phyloP scores from a whole-genome alignment of 2,113 vertebrate genomes.

The Hippocampus barbouri region DNA sequence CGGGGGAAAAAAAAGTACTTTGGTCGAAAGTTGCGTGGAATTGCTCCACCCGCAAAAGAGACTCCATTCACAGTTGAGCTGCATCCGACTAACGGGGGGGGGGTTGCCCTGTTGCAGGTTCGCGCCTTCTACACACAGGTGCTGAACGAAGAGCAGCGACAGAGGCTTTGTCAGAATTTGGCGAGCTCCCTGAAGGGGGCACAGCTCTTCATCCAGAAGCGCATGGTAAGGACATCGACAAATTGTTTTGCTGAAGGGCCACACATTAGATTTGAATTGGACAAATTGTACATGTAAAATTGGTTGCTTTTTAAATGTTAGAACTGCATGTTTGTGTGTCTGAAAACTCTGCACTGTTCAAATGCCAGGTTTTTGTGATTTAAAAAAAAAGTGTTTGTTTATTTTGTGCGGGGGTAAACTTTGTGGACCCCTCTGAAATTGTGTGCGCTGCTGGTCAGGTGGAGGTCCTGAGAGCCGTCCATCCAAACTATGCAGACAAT shows the following conservation, averaged over 20 bases:
- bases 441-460: slow-evolving; percentile 67
- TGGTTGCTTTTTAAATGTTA: too few species aligned
- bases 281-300: neutral
- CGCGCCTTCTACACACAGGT: slow-evolving; percentile 80
- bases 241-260: neutral
- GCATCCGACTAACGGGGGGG: too few species aligned
- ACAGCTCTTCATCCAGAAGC: slow-evolving; percentile 89
- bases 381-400: too few species aligned
- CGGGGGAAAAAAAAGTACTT: too few species aligned
- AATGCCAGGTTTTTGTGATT: too few species aligned
- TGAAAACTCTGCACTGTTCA: too few species aligned
- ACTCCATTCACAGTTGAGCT: neutral
- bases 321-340: too few species aligned
- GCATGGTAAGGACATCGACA: slow-evolving; percentile 50
- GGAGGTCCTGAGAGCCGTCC: slow-evolving; percentile 80
- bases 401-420: too few species aligned
- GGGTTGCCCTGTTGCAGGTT: slow-evolving; percentile 70
- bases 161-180: slow-evolving; percentile 85
- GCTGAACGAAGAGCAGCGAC: slow-evolving; percentile 80
- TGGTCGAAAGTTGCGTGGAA: too few species aligned
- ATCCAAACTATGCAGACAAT: slow-evolving; percentile 79
- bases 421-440: neutral
- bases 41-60: too few species aligned
- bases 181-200: slow-evolving; percentile 81
- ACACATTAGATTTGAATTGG: neutral